Conservation (phyloP, 2,113 vertebrate genomes). For the Rattus rattus region DNA sequence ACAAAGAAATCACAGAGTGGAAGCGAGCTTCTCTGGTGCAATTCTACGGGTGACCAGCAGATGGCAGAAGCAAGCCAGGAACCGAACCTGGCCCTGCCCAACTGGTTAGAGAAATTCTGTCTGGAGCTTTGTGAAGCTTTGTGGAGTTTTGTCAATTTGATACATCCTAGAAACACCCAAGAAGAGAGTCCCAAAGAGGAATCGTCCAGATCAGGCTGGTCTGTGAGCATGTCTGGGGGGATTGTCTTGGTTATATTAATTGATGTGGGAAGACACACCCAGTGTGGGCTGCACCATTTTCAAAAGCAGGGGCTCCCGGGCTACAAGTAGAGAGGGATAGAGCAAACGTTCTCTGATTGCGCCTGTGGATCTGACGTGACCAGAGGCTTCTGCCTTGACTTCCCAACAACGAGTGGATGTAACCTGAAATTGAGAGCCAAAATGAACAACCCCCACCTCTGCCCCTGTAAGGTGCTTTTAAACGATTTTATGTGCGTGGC, state of each 20-base stretch:
- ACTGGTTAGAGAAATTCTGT: neutral
- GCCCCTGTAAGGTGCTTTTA: neutral
- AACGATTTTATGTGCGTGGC: neutral
- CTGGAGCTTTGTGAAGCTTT: neutral
- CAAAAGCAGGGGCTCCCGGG: neutral
- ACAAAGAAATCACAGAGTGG: neutral
- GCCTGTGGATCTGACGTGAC: too few relatives aligned
- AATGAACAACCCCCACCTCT: too few relatives aligned
- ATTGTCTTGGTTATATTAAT: neutral
- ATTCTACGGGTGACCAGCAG: conserved; percentile 44
- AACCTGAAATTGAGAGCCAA: neutral
- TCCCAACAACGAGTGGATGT: neutral
- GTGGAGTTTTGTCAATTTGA: neutral
- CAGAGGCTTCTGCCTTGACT: neutral
- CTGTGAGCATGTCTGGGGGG: neutral
- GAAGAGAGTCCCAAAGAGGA: neutral
- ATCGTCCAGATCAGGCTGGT: neutral
- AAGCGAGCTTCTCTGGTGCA: neutral
- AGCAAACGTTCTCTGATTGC: neutral
- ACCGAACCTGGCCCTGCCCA: neutral
- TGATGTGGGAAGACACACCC: neutral
- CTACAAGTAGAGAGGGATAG: neutral
- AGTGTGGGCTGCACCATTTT: neutral
- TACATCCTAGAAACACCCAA: neutral
- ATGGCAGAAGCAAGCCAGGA: conserved; percentile 65